Base-by-base conservation (phyloP, 2,113 vertebrate genomes). In the Apeltes quadracus region DNA sequence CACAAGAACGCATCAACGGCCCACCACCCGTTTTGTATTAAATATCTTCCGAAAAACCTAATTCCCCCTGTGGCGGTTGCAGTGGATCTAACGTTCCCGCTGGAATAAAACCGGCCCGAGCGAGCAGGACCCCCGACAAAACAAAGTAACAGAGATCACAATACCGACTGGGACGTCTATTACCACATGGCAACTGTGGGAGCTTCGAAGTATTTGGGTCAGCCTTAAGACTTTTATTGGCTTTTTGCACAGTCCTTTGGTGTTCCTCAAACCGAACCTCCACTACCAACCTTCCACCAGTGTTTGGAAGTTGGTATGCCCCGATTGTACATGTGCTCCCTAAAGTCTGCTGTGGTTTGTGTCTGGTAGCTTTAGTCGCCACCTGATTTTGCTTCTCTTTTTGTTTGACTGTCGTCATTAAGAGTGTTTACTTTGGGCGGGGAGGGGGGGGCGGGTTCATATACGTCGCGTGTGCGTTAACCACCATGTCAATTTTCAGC, bases 401-500 rank as follows among this genome's bases (percentile, higher is more conserved):
- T 58, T 18, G 15, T n/a, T 36, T 38, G 20, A 18, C 14, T 36
- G 38, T 58, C 27, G 23, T 38, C 34, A 46, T 67, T 44, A 36
- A 5, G 1, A 50, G 16, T 5, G 15, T 3, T 51, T 63, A 54
- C 8, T 20, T 11, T 20, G 6, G 16, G 3, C 18, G 11, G 16
- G 12, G 36, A 25, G 15, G 34, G 10, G 4, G 43, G 20, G 2
- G 18, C 39, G 50, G 20, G 13, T 82, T 34, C 5, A 23, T 50
- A n/a, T 12, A 20, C 20, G 41, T 61, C 22, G 4, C 43, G 32
- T 57, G 50, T 39, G 23, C 13, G 3, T 69, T 79, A 81, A 84
- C 72, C 51, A 3, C 46, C 65, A 14, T 78, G n/a, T 62, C 46
- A 77, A 13, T 83, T 95, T 94, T 83, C 92, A 99, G 98, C 98